phyloP scores from a whole-genome alignment of 2,888 invertebrate genomes.

The Leptothorax acervorum region DNA sequence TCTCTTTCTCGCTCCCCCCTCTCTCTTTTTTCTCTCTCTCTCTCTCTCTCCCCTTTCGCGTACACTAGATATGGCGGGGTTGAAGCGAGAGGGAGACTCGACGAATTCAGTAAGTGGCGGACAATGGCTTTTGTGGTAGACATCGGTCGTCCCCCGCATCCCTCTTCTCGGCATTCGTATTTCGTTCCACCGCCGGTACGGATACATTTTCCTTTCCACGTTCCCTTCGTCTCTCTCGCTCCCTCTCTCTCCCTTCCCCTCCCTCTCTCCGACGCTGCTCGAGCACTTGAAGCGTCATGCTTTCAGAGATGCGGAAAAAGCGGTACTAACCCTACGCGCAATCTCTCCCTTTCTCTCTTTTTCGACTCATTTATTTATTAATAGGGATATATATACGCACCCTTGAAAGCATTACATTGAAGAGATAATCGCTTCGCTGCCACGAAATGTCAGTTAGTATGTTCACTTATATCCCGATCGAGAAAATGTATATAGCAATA shows the following conservation, averaged over 20 bases:
- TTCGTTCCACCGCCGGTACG: slow-evolving; percentile 62
- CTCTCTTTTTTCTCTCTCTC: background rate
- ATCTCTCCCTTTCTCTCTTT: slow-evolving; percentile 66
- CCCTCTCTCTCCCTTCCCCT: slow-evolving; percentile 30
- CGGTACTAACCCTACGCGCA: slow-evolving; percentile 14
- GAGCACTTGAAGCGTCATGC: slow-evolving; percentile 52
- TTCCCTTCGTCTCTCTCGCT: slow-evolving; percentile 48
- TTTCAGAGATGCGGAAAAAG: slow-evolving; percentile 63
- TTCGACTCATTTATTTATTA: slow-evolving; percentile 65
- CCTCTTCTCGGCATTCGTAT: slow-evolving; percentile 69
- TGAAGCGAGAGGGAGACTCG: slow-evolving; percentile 71
- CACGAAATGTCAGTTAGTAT: background rate
- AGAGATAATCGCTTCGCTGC: slow-evolving; percentile 22
- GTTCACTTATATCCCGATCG: background rate
- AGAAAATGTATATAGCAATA: background rate
- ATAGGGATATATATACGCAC: slow-evolving; percentile 40
- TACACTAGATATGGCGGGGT: slow-evolving; percentile 54
- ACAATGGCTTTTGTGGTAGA: slow-evolving; percentile 81
- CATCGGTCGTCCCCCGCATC: slow-evolving; percentile 79
- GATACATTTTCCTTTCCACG: slow-evolving; percentile 65
- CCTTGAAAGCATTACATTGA: slow-evolving; percentile 16
- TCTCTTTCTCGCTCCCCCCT: background rate
- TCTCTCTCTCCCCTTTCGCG: slow-evolving; percentile 44
- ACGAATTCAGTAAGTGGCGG: slow-evolving; percentile 84
- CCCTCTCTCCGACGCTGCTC: slow-evolving; percentile 39